A percentile compares a stretch with the other conserved stretches of the same genome.
These are phyloP conservation scores for Trematocara stigmaticum DNA, from an alignment of 2,113 vertebrate genomes.

Conservation along the genomic window DNA sequence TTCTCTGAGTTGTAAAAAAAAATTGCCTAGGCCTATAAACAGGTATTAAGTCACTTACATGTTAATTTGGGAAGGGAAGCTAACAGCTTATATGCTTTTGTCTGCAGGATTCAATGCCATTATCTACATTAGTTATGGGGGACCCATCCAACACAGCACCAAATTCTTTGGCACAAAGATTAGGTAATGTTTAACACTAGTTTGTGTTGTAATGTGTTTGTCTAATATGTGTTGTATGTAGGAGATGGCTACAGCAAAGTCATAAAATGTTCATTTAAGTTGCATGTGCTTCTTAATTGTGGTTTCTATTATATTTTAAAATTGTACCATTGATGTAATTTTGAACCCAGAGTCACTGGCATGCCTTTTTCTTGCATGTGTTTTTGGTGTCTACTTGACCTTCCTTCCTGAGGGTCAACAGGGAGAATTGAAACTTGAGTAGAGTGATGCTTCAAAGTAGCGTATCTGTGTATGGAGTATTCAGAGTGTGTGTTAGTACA, in stretches of 20 bases:
- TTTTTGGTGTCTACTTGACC: background rate
- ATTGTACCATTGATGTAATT: background rate
- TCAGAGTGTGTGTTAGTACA: background rate
- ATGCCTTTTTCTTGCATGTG: background rate
- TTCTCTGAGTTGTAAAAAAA: background rate
- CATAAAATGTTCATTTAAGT: background rate
- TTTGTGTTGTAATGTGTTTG: background rate
- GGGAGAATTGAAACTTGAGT: background rate
- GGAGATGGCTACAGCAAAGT: background rate
- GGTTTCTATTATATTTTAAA: background rate
- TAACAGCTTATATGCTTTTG: background rate
- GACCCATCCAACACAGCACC: conserved; percentile 83
- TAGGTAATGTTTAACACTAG: conserved; percentile 68
- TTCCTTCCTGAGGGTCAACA: background rate
- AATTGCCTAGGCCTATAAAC: background rate
- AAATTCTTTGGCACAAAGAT: conserved; percentile 82
- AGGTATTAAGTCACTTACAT: background rate
- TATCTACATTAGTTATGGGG: conserved; percentile 83
- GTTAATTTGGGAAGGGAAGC: background rate
- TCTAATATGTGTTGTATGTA: background rate
- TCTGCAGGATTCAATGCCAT: conserved; percentile 82
- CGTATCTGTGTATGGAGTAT: background rate
- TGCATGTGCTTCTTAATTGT: background rate
- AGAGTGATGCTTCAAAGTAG: background rate
- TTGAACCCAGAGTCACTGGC: background rate